Percentiles rank a stretch among this genome's conserved stretches.
phyloP scores from a whole-genome alignment of 2,113 vertebrate genomes.

The Ardeotis arabs region DNA sequence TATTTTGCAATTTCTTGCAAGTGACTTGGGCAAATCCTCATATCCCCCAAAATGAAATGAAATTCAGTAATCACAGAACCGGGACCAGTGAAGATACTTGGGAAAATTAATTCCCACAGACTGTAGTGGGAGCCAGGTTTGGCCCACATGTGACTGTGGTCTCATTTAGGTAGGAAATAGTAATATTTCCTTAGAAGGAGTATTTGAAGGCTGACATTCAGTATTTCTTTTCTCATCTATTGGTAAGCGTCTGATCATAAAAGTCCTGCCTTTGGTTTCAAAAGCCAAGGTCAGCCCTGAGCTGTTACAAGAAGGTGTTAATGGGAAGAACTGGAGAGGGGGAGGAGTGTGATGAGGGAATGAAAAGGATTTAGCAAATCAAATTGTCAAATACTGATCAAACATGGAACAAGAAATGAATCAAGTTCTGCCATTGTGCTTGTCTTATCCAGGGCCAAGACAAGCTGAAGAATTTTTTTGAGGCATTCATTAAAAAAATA shows the following conservation, averaged over 20 bases:
- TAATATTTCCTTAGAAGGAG: neutral
- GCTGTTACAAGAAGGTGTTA: neutral
- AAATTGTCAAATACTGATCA: neutral
- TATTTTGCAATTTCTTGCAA: neutral
- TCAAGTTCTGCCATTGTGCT: neutral
- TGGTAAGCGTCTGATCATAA: neutral
- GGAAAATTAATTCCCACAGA: neutral
- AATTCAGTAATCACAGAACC: neutral
- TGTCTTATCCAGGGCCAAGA: neutral
- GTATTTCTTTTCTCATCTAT: neutral
- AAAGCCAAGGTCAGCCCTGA: neutral
- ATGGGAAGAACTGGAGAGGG: neutral
- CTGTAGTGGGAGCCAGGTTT: neutral
- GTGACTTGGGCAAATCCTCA: neutral
- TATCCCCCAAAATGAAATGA: neutral
- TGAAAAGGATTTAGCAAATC: neutral
- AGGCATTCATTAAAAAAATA: neutral
- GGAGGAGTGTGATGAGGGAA: neutral
- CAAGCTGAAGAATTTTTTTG: neutral
- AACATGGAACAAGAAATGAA: neutral
- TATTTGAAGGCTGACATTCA: neutral
- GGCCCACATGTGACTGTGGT: neutral
- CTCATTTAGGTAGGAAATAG: neutral
- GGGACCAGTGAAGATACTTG: neutral
- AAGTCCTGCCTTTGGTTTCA: neutral